Evolutionary conservation across 2,888 invertebrate genomes (phyloP).

Genomic region (Hyalella azteca): DNA sequence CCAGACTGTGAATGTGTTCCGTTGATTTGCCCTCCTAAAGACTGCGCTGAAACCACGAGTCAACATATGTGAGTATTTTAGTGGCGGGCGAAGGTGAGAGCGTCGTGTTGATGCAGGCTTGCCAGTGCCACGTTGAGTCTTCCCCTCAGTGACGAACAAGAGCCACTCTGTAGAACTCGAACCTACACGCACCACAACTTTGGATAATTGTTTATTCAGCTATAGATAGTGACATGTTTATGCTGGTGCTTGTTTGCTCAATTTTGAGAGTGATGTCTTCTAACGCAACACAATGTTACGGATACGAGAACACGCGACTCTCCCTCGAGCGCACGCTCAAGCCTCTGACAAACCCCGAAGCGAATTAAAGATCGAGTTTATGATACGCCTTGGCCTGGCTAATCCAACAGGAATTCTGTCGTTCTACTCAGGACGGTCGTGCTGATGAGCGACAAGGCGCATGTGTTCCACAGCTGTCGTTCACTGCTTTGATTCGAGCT

Average conservation of each 20-base stretch:
- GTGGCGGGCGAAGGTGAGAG: background rate
- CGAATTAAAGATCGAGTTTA: constrained; percentile 36
- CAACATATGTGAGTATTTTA: constrained; percentile 30
- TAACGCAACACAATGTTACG: constrained; percentile 28
- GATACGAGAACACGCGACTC: background rate
- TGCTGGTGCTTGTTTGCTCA: constrained; percentile 24
- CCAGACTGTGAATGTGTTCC: no score
- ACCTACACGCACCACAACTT: constrained; percentile 27
- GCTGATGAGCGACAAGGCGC: background rate
- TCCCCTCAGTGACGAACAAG: constrained; percentile 13
- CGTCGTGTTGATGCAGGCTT: constrained; percentile 1
- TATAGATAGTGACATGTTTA: constrained; percentile 29
- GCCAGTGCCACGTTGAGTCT: background rate
- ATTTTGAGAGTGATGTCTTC: constrained; percentile 32
- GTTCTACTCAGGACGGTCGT: background rate
- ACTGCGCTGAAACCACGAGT: background rate
- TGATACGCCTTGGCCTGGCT: constrained; percentile 18
- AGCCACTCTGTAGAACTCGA: constrained; percentile 26
- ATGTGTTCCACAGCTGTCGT: background rate
- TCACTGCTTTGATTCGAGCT: background rate
- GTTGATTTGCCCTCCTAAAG: no score
- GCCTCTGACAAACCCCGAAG: constrained; percentile 3
- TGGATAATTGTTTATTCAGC: constrained; percentile 30
- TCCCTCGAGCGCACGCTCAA: background rate
- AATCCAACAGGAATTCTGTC: constrained; percentile 22